A percentile compares a stretch with the other conserved stretches of the same genome.
These are phyloP conservation scores for Psylliodes chrysocephalus DNA, from an alignment of 2,888 invertebrate genomes.

Conservation along the genomic window DNA sequence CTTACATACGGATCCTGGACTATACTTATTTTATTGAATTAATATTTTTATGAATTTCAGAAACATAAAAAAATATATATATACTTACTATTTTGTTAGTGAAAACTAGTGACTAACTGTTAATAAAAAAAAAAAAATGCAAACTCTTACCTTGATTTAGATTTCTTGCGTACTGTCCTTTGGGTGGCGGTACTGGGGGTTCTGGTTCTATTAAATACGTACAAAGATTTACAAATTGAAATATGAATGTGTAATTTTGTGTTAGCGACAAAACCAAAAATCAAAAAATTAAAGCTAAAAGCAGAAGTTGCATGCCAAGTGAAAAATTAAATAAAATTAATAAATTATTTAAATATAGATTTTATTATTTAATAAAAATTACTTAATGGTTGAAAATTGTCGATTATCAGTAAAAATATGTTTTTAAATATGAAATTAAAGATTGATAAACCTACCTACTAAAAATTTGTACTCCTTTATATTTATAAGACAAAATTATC, in stretches of 20 bases:
- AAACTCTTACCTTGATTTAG: slow-evolving; percentile 48
- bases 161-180: slow-evolving; percentile 65
- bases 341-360: too few species aligned
- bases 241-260: slow-evolving; percentile 19
- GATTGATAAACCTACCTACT: too few species aligned
- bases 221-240: slow-evolving; percentile 48
- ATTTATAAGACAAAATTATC: too few species aligned
- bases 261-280: slow-evolving; percentile 1
- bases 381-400: too few species aligned
- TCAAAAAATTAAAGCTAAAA: neutral
- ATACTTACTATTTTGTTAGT: neutral
- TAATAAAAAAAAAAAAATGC: neutral
- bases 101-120: neutral
- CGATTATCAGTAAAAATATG: too few species aligned
- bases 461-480: too few species aligned
- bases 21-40: too few species aligned
- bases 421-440: too few species aligned
- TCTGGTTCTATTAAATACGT: slow-evolving; percentile 68
- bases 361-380: too few species aligned
- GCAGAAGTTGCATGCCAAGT: neutral
- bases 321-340: too few species aligned
- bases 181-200: slow-evolving; percentile 73
- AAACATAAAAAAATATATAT: neutral
- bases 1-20: too few species aligned
- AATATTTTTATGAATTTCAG: neutral